Base-by-base conservation (phyloP, 2,888 invertebrate genomes). In the Polymixis lichenea region DNA sequence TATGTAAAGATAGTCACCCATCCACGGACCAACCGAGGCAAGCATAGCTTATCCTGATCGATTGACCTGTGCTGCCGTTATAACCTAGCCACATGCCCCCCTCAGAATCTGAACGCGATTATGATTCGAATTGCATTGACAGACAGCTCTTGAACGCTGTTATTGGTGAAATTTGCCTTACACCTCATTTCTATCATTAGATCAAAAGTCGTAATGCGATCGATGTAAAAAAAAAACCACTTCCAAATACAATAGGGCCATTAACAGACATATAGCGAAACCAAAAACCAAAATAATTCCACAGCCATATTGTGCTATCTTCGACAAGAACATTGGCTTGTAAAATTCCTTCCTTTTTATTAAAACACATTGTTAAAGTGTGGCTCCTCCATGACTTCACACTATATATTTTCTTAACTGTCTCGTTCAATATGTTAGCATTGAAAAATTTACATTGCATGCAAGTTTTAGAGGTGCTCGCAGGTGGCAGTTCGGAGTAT, bases 381-480 rank as follows among this genome's bases (percentile, higher is more conserved):
- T 17, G 49, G 74, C 25, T 74, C 58, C 65, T 72, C 32, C 65
- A 53, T 84, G 67, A 80, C 81, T 84, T 73, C 64, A 71, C 70
- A 70, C 87, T 74, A 79, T 78, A 87, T 64, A 84, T 84, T 71
- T 77, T 87, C 87, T 38, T 80, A 80, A 62, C 80, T 72, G 84
- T 84, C 84, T 74, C 60, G 70, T 87, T 77, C 85, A 87, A 84
- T 87, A 84, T 84, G 82, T 85, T 81, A 65, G 69, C 77, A 77
- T 70, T 77, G 84, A 87, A 84, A 84, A 84, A 84, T 87, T 75
- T 84, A 81, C 85, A 85, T 75, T 53, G 72, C 58, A 80, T 72
- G 55, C 64, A 72, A 76, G 81, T 76, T 87, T 80, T 58, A 77
- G 58, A 77, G 80, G 58, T 62, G 74, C 55, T 76, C 73, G 72